phyloP scores from a whole-genome alignment of 1,140 invertebrate species.

The Caerostris darwini region DNA sequence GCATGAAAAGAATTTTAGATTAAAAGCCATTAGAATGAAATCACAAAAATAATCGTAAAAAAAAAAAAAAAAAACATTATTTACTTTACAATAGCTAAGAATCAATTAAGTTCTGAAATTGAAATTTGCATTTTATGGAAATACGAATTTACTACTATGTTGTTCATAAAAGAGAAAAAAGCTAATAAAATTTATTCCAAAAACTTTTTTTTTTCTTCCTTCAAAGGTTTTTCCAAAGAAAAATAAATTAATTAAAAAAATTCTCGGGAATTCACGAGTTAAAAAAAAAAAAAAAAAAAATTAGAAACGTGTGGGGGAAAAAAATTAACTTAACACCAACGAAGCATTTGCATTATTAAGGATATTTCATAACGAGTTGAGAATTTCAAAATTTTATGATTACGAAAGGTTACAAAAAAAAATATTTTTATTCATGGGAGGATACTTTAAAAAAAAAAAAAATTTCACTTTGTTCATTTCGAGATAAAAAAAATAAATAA shows the following conservation, averaged over 20 bases:
- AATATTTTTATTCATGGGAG: no score
- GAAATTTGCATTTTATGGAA: conserved; percentile 74
- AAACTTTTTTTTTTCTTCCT: neutral
- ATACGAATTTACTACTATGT: conserved; percentile 29
- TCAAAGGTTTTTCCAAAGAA: neutral
- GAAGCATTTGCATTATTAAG: conserved; percentile 67
- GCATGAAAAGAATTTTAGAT: neutral
- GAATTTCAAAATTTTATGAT: conserved; percentile 43
- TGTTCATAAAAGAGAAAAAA: neutral
- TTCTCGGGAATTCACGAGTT: neutral
- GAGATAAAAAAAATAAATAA: no score
- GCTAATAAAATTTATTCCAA: conserved; percentile 30
- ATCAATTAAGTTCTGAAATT: conserved; percentile 73
- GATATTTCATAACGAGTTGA: conserved; percentile 47
- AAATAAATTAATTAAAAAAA: conserved; percentile 44
- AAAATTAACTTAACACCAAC: conserved; percentile 15
- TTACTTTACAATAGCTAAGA: conserved; percentile 61
- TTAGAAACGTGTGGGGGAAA: neutral
- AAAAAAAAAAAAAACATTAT: conserved; percentile 61
- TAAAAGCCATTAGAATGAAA: neutral
- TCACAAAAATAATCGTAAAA: neutral
- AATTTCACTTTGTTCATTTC: neutral
- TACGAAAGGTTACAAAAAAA: neutral
- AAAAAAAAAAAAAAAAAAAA: neutral
- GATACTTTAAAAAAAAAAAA: neutral